Conservation (phyloP, 2,888 invertebrate species). For the Melikaiella ostensackeni region DNA sequence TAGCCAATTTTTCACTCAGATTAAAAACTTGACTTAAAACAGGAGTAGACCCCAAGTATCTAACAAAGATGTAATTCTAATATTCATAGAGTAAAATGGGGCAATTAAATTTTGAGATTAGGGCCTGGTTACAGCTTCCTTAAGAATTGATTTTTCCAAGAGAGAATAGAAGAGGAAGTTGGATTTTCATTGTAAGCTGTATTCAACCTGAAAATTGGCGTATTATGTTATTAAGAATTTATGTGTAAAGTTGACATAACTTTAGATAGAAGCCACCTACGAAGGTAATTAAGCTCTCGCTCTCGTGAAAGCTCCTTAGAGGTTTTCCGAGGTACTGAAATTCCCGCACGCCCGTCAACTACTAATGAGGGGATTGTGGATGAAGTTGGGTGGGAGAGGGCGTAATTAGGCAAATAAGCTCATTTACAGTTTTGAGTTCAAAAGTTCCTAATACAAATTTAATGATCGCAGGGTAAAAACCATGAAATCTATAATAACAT, state of each 20-base stretch:
- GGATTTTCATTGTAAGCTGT: not conserved
- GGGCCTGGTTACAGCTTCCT: too few relatives aligned
- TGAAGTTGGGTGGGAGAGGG: constrained; percentile 60
- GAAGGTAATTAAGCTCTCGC: constrained; percentile 66
- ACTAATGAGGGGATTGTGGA: constrained; percentile 68
- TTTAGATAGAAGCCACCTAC: constrained; percentile 49
- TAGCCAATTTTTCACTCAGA: too few relatives aligned
- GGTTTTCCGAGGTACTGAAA: constrained; percentile 68
- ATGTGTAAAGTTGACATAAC: constrained; percentile 45
- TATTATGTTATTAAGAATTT: not conserved
- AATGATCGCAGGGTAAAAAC: not conserved
- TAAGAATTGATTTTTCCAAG: too few relatives aligned
- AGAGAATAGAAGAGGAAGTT: not conserved
- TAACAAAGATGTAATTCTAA: too few relatives aligned
- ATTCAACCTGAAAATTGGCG: not conserved
- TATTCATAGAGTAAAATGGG: too few relatives aligned
- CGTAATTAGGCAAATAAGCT: constrained; percentile 33
- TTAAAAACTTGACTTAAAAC: too few relatives aligned
- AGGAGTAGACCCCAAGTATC: too few relatives aligned
- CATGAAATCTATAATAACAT: not conserved
- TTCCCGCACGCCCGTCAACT: constrained; percentile 70
- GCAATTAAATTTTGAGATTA: too few relatives aligned
- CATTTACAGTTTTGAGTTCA: not conserved
- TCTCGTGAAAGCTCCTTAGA: constrained; percentile 66
- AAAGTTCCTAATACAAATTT: not conserved